Evolutionary conservation across 2,888 invertebrate genomes (phyloP).

Genomic region (Hydraecia micacea): DNA sequence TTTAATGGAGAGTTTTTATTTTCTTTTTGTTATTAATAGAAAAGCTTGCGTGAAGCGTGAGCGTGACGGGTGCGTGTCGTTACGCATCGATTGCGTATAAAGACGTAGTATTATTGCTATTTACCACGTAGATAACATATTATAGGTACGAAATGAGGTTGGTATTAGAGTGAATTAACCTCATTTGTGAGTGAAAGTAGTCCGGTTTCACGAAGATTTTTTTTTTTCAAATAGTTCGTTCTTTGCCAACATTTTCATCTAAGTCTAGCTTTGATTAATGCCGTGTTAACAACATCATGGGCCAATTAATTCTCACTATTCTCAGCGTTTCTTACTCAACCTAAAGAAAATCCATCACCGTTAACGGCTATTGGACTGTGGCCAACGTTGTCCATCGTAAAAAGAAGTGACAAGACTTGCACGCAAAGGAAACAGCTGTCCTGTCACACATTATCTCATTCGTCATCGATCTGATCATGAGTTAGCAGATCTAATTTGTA

Average conservation of each 20-base stretch:
- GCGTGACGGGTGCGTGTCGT: constrained; percentile 63
- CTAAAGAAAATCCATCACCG: background rate
- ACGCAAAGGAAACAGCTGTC: constrained; percentile 7
- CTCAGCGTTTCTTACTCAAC: background rate
- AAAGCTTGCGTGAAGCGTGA: constrained; percentile 57
- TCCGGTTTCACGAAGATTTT: background rate
- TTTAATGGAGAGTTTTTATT: constrained; percentile 53
- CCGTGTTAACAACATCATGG: background rate
- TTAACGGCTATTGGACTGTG: constrained; percentile 22
- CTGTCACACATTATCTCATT: background rate
- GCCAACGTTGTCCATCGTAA: constrained; percentile 29
- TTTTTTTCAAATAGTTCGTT: background rate
- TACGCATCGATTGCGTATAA: constrained; percentile 63
- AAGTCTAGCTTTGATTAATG: background rate
- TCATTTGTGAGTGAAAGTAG: constrained; percentile 48
- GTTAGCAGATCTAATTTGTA: background rate
- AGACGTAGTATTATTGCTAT: constrained; percentile 59
- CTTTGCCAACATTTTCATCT: background rate
- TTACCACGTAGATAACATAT: constrained; percentile 56
- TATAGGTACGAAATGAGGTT: constrained; percentile 59
- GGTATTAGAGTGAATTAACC: constrained; percentile 52
- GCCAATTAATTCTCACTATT: background rate
- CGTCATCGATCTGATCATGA: constrained; percentile 3
- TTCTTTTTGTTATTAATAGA: constrained; percentile 42
- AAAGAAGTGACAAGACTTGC: background rate